Conservation (phyloP, 1,140 invertebrate genomes). For the Brachystomella parvula region DNA sequence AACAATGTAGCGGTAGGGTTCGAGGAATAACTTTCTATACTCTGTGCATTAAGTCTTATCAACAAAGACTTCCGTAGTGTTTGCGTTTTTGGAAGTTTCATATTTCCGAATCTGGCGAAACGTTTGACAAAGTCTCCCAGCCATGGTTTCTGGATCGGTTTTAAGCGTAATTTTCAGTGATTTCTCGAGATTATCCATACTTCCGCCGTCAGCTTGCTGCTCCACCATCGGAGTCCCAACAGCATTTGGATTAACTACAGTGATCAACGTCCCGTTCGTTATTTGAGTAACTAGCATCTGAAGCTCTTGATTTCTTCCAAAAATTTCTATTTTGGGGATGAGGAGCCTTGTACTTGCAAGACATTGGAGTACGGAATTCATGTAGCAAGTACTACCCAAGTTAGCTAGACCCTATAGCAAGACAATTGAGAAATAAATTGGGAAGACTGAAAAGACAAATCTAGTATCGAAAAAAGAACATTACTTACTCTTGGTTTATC, state of each 20-base stretch:
- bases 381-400: conserved; percentile 58
- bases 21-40: no score
- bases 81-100: background rate
- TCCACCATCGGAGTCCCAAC: background rate
- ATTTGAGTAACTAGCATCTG: background rate
- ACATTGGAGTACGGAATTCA: conserved; percentile 55
- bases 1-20: no score
- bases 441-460: no score
- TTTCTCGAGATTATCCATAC: background rate
- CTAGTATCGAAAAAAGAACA: no score
- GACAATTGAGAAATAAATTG: no score
- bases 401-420: conserved; percentile 47
- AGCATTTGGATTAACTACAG: background rate
- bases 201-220: background rate
- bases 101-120: background rate
- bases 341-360: conserved; percentile 23
- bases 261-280: conserved; percentile 19
- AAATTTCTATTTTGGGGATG: conserved; percentile 20
- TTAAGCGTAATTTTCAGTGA: conserved; percentile 21
- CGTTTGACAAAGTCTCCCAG: conserved; percentile 22
- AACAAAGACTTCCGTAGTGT: no score
- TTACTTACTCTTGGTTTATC: no score
- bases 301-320: conserved; percentile 30
- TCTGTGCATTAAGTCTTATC: no score
- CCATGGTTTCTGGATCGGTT: conserved; percentile 30